Evolutionary conservation across 1,140 invertebrate genomes (phyloP), one percentile per base, ranked within the genome.

Genomic region (Zeugodacus cucurbitae): DNA sequence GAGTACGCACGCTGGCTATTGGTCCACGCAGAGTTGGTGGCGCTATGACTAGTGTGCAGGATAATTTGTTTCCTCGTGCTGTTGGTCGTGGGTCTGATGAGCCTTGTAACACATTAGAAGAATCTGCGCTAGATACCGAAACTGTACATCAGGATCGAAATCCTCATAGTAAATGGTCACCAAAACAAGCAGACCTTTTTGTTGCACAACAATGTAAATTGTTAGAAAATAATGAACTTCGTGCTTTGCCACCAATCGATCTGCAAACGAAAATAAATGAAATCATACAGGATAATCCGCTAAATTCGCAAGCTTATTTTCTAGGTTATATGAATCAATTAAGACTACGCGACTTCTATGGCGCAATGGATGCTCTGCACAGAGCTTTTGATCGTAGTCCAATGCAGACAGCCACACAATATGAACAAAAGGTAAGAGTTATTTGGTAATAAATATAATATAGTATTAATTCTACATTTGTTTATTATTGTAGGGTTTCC

Each of bases 271-370:
- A 96, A 90, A 96, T 98, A 54, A 95, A 95, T 90, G 96, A 97
- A 91, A 96, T 98, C 67, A 95, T 98, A 62, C 95, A 95, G 90
- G 96, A 96, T 89, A 97, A 97, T 94, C 97, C 97, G 26, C 96
- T 97, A 86, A 96, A 97, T 92, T 96, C 97, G 17, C 97, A 98
- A 94, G 96, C 97, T 96, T 97, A 98, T 95, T 98, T 97, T 92
- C 94, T 99, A 44, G 97, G 97, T 90, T 99, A 98, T 92, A 94
- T 99, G 90, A 99, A 98, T 93, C 98, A 96, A 91, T 93, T 98
- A 62, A 94, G 98, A 44, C 95, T 98, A 5, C 97, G 97, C 91
- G 98, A 99, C 93, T 97, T 97, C 92, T 97, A 96, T 91, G 97
- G 97, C 3, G 96, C 98, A 0, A 92, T 98, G 87, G 96, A 97